phyloP scores from a whole-genome alignment of 1,140 invertebrate species.

The Laodelphax striatellus region DNA sequence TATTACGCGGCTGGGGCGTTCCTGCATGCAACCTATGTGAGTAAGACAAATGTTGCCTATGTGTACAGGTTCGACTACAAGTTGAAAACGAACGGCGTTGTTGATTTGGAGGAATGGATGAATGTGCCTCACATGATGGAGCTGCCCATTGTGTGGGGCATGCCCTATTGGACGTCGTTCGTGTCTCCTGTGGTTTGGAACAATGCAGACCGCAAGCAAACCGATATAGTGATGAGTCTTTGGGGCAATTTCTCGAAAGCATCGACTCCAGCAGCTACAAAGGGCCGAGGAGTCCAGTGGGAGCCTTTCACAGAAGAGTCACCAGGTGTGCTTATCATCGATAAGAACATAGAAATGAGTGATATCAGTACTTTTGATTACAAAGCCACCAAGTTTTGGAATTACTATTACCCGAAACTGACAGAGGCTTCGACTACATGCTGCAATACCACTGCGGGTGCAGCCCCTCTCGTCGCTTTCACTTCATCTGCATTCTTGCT shows the following conservation, averaged over 20 bases:
- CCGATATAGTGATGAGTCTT: constrained; percentile 63
- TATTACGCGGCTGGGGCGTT: constrained; percentile 56
- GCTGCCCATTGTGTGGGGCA: constrained; percentile 62
- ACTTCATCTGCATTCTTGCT: too few species aligned
- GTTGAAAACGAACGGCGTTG: constrained; percentile 46
- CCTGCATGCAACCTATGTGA: constrained; percentile 47
- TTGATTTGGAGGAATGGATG: constrained; percentile 56
- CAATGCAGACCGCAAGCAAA: constrained; percentile 55
- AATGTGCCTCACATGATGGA: constrained; percentile 67
- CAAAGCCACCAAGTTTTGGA: constrained; percentile 67
- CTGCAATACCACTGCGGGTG: constrained; percentile 14
- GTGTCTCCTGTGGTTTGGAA: constrained; percentile 47
- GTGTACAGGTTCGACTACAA: constrained; percentile 66
- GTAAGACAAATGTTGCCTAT: constrained; percentile 42
- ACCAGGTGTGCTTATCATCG: constrained; percentile 55
- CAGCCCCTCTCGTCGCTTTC: neutral
- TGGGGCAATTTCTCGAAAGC: constrained; percentile 60
- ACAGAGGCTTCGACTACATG: constrained; percentile 14
- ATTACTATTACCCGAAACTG: constrained; percentile 63
- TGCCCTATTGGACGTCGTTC: constrained; percentile 49
- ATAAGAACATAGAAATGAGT: constrained; percentile 60
- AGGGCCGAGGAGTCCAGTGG: constrained; percentile 52
- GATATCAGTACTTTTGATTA: constrained; percentile 50
- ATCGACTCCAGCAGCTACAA: constrained; percentile 49
- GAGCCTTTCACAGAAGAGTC: constrained; percentile 46